These are phyloP conservation scores for Cerceris ruficornis DNA, from an alignment of 2,888 invertebrate species.

Conservation along the genomic window DNA sequence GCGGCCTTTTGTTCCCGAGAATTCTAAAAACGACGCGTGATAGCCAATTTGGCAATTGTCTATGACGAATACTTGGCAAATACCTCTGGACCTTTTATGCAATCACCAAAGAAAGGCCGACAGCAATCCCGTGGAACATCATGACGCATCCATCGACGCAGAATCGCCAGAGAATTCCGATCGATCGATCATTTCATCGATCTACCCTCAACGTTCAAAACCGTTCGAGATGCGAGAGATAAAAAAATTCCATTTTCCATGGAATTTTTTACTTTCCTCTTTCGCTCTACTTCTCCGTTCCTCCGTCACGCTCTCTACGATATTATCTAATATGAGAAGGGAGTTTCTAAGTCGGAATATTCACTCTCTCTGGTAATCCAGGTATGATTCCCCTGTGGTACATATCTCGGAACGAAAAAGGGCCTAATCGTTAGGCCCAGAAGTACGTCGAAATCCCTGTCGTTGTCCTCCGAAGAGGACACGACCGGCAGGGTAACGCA, in stretches of 20 bases:
- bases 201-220: no score
- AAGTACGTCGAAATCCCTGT: slow-evolving; percentile 47
- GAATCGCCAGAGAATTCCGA: neutral
- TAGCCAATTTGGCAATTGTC: slow-evolving; percentile 64
- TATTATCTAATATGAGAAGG: no score
- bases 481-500: slow-evolving; percentile 16
- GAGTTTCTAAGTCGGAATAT: no score
- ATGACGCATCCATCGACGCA: neutral
- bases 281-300: no score
- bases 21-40: slow-evolving; percentile 57
- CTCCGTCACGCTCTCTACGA: no score
- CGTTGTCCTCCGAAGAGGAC: slow-evolving; percentile 43
- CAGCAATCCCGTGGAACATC: neutral
- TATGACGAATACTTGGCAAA: slow-evolving; percentile 63
- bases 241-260: no score
- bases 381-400: no score
- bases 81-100: slow-evolving; percentile 46
- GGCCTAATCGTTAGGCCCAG: neutral
- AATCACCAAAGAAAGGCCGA: slow-evolving; percentile 54
- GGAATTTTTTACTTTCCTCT: no score
- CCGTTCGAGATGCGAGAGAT: no score
- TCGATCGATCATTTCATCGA: neutral
- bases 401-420: neutral
- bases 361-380: no score
- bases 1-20: slow-evolving; percentile 5